A percentile compares a stretch with the other conserved stretches of the same genome.
Evolutionary conservation across 2,888 invertebrate species (phyloP).

Genomic region (Drosophila putrida): DNA sequence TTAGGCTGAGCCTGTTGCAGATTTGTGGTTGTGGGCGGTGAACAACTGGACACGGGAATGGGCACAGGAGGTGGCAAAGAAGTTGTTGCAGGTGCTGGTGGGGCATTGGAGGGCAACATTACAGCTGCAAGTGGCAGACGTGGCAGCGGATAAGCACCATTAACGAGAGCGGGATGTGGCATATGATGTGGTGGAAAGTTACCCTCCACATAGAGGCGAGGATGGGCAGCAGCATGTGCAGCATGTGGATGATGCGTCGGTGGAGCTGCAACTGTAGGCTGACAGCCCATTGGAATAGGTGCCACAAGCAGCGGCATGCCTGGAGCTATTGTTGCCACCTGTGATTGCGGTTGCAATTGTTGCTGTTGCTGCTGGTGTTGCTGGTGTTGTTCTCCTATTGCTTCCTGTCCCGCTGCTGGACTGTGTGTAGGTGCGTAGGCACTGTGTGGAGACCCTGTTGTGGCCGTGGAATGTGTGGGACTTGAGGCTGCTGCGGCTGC

Average conservation of each 20-base stretch:
- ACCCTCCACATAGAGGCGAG: conserved; percentile 63
- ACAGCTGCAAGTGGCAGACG: conserved; percentile 74
- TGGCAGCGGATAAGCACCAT: conserved; percentile 73
- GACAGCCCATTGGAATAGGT: conserved; percentile 63
- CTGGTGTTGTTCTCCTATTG: conserved; percentile 31
- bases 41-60: conserved; percentile 40
- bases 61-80: conserved; percentile 32
- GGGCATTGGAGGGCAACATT: conserved; percentile 63
- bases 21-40: conserved; percentile 45
- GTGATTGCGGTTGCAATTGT: conserved; percentile 18
- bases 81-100: conserved; percentile 17
- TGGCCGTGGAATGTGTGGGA: conserved; percentile 74
- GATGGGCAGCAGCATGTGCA: conserved; percentile 28
- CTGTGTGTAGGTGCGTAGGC: conserved; percentile 74
- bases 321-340: conserved; percentile 18
- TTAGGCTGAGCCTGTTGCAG: conserved; percentile 85
- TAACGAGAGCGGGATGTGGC: conserved; percentile 67
- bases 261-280: conserved; percentile 35
- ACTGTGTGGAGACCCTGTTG: conserved; percentile 82
- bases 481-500: conserved; percentile 66
- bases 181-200: conserved; percentile 64
- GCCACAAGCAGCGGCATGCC: conserved; percentile 72
- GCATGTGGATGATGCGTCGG: conserved; percentile 40
- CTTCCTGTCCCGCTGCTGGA: conserved; percentile 54
- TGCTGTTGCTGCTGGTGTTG: conserved; percentile 30